phyloP scores from a whole-genome alignment of 2,797 vertebrate species.

The Tokudaia tokunoshimensis region DNA sequence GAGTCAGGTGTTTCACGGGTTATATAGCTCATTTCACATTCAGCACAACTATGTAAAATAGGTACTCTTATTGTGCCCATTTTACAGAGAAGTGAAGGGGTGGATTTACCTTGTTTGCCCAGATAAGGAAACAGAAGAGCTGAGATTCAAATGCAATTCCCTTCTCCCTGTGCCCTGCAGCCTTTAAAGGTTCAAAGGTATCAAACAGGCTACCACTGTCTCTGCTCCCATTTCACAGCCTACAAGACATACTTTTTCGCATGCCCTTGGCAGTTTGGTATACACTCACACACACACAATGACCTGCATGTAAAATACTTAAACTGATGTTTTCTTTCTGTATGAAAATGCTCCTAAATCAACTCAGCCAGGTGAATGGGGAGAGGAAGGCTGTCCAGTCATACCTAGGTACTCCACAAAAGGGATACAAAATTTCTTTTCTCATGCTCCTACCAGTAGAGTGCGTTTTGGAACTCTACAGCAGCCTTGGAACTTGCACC shows the following conservation, averaged over 20 bases:
- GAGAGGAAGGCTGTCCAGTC: neutral
- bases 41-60: neutral
- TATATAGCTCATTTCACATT: neutral
- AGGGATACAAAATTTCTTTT: conserved; percentile 50
- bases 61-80: neutral
- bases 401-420: neutral
- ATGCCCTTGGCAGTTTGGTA: neutral
- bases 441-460: neutral
- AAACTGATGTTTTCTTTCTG: conserved; percentile 1
- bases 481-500: neutral
- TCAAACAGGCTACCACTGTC: conserved; percentile 25
- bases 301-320: neutral
- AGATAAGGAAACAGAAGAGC: neutral
- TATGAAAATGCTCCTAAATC: conserved; percentile 20
- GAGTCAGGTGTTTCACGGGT: neutral
- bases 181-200: conserved; percentile 40
- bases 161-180: neutral
- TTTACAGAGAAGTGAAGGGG: conserved; percentile 42
- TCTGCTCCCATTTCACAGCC: conserved; percentile 42
- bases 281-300: neutral
- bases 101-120: neutral
- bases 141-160: conserved; percentile 52
- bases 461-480: conserved; percentile 20
- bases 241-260: conserved; percentile 4
- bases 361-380: neutral